Percentiles rank a stretch among this genome's conserved stretches.
Evolutionary conservation across 2,113 vertebrate genomes (phyloP).

Genomic region (Tor tambroides): DNA sequence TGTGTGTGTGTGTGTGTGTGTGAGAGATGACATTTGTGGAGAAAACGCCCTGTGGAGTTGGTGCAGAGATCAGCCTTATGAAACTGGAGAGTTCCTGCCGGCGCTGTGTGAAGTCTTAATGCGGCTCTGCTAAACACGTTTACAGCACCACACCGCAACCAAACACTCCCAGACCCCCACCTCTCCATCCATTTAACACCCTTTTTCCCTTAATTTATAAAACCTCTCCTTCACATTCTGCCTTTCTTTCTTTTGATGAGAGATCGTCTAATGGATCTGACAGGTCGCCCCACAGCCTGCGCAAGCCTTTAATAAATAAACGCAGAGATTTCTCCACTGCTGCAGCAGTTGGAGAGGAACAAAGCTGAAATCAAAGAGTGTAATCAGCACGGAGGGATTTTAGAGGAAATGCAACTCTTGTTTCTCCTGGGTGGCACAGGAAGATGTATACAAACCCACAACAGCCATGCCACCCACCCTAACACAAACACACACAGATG

Average conservation of each 20-base stretch:
- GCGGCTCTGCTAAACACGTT: slow-evolving; percentile 23
- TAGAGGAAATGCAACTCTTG: slow-evolving; percentile 45
- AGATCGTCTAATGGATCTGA: slow-evolving; percentile 39
- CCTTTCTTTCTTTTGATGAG: slow-evolving; percentile 21
- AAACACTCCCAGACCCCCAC: background rate
- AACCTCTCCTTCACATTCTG: slow-evolving; percentile 18
- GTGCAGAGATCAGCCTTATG: slow-evolving; percentile 21
- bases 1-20: background rate
- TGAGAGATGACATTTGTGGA: slow-evolving; percentile 16
- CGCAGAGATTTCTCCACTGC: slow-evolving; percentile 3
- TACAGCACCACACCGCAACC: slow-evolving; percentile 20
- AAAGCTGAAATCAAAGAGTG: slow-evolving; percentile 49
- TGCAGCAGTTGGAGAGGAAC: slow-evolving; percentile 31
- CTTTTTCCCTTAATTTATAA: slow-evolving; percentile 4
- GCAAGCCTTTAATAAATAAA: slow-evolving; percentile 46
- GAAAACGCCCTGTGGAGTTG: background rate
- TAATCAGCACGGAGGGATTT: slow-evolving; percentile 50
- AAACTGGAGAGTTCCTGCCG: slow-evolving; percentile 24
- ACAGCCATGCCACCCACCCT: slow-evolving; percentile 34
- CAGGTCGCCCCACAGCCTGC: slow-evolving; percentile 10
- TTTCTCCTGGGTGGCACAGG: slow-evolving; percentile 47
- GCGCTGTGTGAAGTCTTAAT: slow-evolving; percentile 10
- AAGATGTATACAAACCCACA: slow-evolving; percentile 35
- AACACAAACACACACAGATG: slow-evolving; percentile 43
- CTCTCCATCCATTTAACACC: background rate